A percentile compares a stretch with the other conserved stretches of the same genome.
These are phyloP conservation scores for Epizoanthus illoricatus DNA, from an alignment of 92 coral and sea anemone species.

Conservation along the genomic window DNA sequence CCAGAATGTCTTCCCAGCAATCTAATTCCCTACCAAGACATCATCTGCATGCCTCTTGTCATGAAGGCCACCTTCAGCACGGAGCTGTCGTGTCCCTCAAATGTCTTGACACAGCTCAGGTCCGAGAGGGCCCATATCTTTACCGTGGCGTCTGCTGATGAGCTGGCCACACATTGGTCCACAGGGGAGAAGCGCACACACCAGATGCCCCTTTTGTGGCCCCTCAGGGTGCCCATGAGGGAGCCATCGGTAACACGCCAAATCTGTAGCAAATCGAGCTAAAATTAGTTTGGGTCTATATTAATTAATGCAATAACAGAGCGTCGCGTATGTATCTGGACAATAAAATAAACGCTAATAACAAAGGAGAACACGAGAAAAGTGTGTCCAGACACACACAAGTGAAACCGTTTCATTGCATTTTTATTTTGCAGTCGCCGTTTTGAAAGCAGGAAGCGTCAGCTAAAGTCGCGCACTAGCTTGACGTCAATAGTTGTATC, in stretches of 20 bases:
- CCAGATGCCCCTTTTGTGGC: constrained; percentile 96
- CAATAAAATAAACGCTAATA: no score
- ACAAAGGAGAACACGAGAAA: no score
- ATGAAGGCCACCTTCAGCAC: constrained; percentile 79
- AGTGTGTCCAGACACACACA: no score
- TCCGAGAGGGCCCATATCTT: constrained; percentile 97
- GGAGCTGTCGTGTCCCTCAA: constrained; percentile 91
- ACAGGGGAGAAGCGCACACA: constrained; percentile 90
- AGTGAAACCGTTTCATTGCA: no score
- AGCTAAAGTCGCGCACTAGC: no score
- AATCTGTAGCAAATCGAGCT: constrained; percentile 45
- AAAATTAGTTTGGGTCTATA: background rate
- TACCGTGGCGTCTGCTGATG: constrained; percentile 90
- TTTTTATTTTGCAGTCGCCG: no score
- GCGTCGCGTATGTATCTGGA: background rate
- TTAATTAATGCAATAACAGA: no score
- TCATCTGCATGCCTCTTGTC: constrained; percentile 90
- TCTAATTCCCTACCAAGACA: constrained; percentile 69
- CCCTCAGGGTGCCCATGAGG: constrained; percentile 79
- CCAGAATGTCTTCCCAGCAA: background rate
- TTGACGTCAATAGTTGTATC: no score
- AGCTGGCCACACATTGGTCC: constrained; percentile 91
- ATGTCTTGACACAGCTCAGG: constrained; percentile 91
- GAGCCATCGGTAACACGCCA: constrained; percentile 80
- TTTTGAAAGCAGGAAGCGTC: no score